phyloP scores from a whole-genome alignment of 2,797 vertebrate species.

The Anguilla megastoma region DNA sequence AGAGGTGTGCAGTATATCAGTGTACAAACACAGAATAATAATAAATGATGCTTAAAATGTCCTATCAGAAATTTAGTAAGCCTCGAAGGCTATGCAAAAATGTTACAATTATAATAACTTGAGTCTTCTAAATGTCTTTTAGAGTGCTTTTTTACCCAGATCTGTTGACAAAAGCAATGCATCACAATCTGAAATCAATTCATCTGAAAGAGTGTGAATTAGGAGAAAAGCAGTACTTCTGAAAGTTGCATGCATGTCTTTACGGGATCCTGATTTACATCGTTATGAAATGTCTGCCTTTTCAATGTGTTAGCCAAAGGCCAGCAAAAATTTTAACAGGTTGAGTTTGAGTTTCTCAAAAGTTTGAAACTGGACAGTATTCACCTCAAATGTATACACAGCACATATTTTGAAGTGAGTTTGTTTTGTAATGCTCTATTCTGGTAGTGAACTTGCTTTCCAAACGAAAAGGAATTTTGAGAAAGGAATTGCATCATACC shows the following conservation, averaged over 20 bases:
- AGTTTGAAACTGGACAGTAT: background rate
- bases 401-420: background rate
- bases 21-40: background rate
- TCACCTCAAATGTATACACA: background rate
- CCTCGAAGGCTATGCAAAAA: background rate
- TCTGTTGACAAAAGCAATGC: background rate
- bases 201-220: background rate
- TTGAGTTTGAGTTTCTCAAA: background rate
- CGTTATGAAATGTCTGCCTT: slow-evolving; percentile 1
- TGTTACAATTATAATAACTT: background rate
- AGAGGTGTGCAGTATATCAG: background rate
- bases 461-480: slow-evolving; percentile 6
- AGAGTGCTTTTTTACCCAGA: background rate
- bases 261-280: slow-evolving; percentile 1
- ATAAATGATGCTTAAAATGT: background rate
- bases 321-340: background rate
- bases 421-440: background rate
- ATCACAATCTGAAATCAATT: background rate
- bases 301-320: background rate
- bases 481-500: background rate
- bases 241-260: background rate
- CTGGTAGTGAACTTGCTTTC: background rate
- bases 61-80: background rate
- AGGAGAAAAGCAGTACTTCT: background rate
- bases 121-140: background rate